Base-by-base conservation (phyloP, 2,113 vertebrate genomes). In the Myxocyprinus asiaticus region DNA sequence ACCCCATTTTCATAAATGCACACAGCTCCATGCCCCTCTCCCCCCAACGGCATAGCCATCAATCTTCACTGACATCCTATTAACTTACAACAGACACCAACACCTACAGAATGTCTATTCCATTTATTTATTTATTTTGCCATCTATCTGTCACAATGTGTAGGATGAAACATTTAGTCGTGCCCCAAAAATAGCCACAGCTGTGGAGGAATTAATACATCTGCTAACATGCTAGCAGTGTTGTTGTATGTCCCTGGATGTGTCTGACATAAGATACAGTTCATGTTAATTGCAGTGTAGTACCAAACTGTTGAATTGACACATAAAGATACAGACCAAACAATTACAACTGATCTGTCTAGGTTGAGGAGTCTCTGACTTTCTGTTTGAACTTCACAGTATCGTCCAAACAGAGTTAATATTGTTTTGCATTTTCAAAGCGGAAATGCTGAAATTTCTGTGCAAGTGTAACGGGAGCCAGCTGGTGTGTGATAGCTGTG, bases 31-130 rank as follows among this genome's bases (percentile, higher is more conserved):
- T 80, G 80, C 50, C 81, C 69, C 82, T 5, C 65, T 74, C 82
- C 81, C 81, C 80, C 82, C 66, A 81, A 84, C 53, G 48, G 84
- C 84, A 74, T 62, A 64, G 84, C 85, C 83, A 90, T 92, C 91
- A 91, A 87, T 91, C 89, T 88, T 83, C 78, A 66, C 85, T 88
- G 91, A 90, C 88, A 90, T 80, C 83, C 89, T 90, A 90, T 90
- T 91, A 90, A 87, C 83, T 85, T 82, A 45, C 75, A 84, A 84
- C 81, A 84, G 82, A 86, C 76, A 84, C 81, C 71, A 81, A 78
- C 51, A 82, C 78, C 83, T 78, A 82, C 74, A 88, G 85, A 91
- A 76, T 84, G 85, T 86, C 85, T 85, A 81, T 86, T 85, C 87
- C 14, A 67, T 66, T 75, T 82, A 72, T 83, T 33, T 33, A 33